Conservation (phyloP, 1,140 invertebrate species). For the Drosophila obscura region DNA sequence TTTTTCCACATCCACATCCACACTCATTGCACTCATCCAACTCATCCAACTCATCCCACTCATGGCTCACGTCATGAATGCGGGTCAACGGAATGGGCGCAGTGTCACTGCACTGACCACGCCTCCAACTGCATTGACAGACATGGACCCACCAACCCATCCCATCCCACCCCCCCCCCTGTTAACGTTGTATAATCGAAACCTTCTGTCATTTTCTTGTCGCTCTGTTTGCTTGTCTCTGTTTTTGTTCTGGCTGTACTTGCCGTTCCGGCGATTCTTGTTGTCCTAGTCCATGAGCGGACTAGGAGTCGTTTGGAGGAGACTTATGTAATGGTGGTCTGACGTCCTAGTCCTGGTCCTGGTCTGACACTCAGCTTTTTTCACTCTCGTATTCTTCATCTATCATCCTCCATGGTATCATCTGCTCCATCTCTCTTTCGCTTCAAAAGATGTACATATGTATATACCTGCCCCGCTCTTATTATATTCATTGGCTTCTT, state of each 20-base stretch:
- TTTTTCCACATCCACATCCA: slow-evolving; percentile 21
- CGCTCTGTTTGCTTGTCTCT: slow-evolving; percentile 40
- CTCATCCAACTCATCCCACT: background rate
- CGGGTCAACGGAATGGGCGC: slow-evolving; percentile 68
- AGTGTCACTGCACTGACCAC: slow-evolving; percentile 69
- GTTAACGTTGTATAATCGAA: slow-evolving; percentile 62
- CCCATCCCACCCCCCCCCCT: background rate
- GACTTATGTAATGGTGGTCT: no score
- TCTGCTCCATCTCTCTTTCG: no score
- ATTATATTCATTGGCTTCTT: no score
- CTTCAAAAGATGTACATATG: no score
- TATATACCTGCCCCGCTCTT: no score
- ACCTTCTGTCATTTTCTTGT: slow-evolving; percentile 75
- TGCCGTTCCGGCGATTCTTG: slow-evolving; percentile 22
- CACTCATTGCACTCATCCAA: background rate
- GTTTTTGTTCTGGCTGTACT: slow-evolving; percentile 17
- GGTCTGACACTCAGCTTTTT: no score
- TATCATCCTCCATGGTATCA: no score
- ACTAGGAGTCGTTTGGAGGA: background rate
- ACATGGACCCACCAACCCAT: slow-evolving; percentile 4
- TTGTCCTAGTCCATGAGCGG: background rate
- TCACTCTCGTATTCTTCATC: no score
- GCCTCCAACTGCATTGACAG: slow-evolving; percentile 29
- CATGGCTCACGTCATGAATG: slow-evolving; percentile 22
- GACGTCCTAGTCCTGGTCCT: no score